Evolutionary conservation across 2,113 vertebrate genomes (phyloP).

Genomic region (Archilochus colubris): DNA sequence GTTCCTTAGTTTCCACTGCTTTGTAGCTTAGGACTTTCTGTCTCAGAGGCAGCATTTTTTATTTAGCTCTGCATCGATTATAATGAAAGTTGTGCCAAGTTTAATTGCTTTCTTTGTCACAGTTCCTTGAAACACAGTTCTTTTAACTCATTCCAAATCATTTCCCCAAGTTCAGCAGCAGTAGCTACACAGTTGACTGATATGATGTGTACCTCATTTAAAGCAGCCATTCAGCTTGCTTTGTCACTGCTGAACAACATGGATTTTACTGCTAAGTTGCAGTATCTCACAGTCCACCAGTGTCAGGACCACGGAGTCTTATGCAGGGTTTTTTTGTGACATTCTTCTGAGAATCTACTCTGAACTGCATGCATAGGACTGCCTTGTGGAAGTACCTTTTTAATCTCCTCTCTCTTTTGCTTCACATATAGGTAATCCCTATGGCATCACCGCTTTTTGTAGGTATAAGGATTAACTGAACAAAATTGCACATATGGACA

Average conservation of each 20-base stretch:
- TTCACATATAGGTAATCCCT: background rate
- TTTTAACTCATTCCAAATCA: background rate
- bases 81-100: background rate
- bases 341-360: background rate
- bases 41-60: background rate
- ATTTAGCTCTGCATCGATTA: background rate
- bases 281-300: background rate
- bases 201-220: conserved; percentile 5
- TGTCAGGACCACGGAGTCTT: background rate
- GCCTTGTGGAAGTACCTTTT: background rate
- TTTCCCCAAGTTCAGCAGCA: background rate
- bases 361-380: background rate
- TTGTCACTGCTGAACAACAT: background rate
- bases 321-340: background rate
- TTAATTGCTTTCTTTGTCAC: conserved; percentile 25
- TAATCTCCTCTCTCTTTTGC: background rate
- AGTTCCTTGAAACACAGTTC: background rate
- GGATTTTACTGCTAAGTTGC: conserved; percentile 27
- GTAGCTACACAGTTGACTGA: background rate
- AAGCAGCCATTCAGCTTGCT: background rate
- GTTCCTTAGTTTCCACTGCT: background rate
- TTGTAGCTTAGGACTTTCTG: background rate
- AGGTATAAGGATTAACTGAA: background rate
- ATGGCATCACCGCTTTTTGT: background rate
- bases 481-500: background rate